A percentile compares a stretch with the other conserved stretches of the same genome.
phyloP scores from a whole-genome alignment of 1,140 invertebrate genomes.

The Batillaria attramentaria region DNA sequence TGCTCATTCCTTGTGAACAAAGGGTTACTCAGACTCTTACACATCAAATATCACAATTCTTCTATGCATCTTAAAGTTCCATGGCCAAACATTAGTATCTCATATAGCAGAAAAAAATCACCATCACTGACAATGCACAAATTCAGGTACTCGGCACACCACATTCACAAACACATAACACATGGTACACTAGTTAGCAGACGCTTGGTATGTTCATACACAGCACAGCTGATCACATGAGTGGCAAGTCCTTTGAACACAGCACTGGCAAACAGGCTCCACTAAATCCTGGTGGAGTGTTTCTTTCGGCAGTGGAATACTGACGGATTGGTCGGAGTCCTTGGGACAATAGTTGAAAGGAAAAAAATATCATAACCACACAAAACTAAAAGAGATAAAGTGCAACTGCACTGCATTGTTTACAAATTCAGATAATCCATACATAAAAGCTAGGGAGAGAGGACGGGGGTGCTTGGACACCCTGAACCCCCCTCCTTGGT shows the following conservation, averaged over 20 bases:
- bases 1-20: too few relatives aligned
- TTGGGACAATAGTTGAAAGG: background rate
- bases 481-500: background rate
- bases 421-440: conserved; percentile 7
- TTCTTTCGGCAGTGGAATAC: conserved; percentile 29
- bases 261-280: conserved; percentile 24
- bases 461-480: background rate
- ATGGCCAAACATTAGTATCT: too few relatives aligned
- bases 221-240: conserved; percentile 20
- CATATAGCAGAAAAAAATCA: background rate
- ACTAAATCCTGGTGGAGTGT: background rate
- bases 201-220: background rate
- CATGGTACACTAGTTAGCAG: conserved; percentile 29
- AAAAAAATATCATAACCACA: background rate
- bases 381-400: conserved; percentile 9
- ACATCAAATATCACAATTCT: too few relatives aligned
- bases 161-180: conserved; percentile 14
- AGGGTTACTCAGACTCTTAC: too few relatives aligned
- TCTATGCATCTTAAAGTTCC: too few relatives aligned
- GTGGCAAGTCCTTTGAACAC: conserved; percentile 31
- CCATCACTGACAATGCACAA: background rate
- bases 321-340: conserved; percentile 28
- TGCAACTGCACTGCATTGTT: conserved; percentile 14
- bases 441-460: conserved; percentile 10
- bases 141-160: background rate